Percentiles rank a stretch among this genome's conserved stretches.
These are phyloP conservation scores for Ispidina lecontei DNA, from an alignment of 2,797 vertebrate species.

Conservation along the genomic window DNA sequence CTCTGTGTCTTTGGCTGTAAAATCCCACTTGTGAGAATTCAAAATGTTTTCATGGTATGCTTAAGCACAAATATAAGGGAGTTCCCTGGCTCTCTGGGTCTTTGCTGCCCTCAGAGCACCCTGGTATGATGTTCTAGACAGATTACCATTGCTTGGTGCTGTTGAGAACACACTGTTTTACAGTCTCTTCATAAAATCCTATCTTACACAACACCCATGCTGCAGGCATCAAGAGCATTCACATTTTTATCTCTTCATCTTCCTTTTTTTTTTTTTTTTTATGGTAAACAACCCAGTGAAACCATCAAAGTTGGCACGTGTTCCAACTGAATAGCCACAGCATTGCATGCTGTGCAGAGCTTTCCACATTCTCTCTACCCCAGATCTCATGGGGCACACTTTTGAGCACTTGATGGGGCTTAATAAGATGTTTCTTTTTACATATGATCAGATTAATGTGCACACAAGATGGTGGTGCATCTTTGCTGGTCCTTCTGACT, in stretches of 20 bases:
- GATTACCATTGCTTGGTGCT: not conserved
- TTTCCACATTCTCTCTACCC: not conserved
- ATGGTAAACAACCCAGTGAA: not conserved
- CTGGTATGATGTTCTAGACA: not conserved
- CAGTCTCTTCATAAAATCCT: not conserved
- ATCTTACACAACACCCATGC: not conserved
- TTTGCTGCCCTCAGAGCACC: not conserved
- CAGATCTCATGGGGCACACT: not conserved
- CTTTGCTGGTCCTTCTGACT: not conserved
- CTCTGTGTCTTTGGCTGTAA: not conserved
- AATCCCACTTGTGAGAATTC: not conserved
- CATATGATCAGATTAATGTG: not conserved
- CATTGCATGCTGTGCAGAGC: not conserved
- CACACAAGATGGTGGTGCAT: not conserved
- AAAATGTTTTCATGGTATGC: not conserved
- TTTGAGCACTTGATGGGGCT: not conserved
- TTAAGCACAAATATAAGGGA: too few relatives aligned
- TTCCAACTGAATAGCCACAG: conserved; percentile 39
- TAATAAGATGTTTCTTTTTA: not conserved
- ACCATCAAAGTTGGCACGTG: not conserved
- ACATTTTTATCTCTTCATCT: not conserved
- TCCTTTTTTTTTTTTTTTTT: not conserved
- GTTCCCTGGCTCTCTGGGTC: not conserved
- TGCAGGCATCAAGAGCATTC: not conserved
- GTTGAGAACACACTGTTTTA: not conserved